Evolutionary conservation across 2,888 invertebrate species (phyloP).

Genomic region (Lasioglossum malachurum): DNA sequence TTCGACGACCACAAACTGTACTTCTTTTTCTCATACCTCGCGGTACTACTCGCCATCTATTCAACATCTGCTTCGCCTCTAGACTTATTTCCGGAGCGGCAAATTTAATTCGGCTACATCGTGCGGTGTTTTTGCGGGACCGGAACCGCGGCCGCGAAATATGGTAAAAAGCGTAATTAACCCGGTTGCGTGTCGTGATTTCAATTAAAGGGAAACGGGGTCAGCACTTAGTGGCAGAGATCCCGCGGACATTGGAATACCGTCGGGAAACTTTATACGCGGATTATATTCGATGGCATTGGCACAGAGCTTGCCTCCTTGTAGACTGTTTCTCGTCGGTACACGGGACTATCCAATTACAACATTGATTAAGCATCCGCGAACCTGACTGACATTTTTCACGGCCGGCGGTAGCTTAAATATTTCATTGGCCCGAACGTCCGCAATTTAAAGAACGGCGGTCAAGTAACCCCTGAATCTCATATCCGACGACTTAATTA

Average conservation of each 20-base stretch:
- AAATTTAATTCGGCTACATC: neutral
- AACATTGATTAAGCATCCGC: constrained; percentile 17
- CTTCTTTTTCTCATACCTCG: neutral
- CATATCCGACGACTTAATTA: constrained; percentile 24
- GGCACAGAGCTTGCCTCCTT: neutral
- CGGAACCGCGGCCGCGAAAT: neutral
- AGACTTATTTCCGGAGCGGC: neutral
- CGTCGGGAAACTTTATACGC: neutral
- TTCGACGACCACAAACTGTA: neutral
- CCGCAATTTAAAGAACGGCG: constrained; percentile 10
- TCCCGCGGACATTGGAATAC: neutral
- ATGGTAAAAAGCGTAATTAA: constrained; percentile 4
- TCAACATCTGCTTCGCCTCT: neutral
- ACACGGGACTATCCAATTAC: constrained; percentile 7
- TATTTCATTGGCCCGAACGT: neutral
- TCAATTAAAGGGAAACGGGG: constrained; percentile 4
- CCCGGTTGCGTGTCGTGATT: neutral
- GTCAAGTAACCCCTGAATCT: neutral
- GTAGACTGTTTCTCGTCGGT: neutral
- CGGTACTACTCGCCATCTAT: neutral
- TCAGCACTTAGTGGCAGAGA: neutral
- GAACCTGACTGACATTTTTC: constrained; percentile 10
- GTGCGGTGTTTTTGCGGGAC: neutral
- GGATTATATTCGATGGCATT: neutral
- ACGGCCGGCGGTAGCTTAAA: neutral